Evolutionary conservation across 2,888 invertebrate genomes (phyloP).

Genomic region (Euzetes globulus): DNA sequence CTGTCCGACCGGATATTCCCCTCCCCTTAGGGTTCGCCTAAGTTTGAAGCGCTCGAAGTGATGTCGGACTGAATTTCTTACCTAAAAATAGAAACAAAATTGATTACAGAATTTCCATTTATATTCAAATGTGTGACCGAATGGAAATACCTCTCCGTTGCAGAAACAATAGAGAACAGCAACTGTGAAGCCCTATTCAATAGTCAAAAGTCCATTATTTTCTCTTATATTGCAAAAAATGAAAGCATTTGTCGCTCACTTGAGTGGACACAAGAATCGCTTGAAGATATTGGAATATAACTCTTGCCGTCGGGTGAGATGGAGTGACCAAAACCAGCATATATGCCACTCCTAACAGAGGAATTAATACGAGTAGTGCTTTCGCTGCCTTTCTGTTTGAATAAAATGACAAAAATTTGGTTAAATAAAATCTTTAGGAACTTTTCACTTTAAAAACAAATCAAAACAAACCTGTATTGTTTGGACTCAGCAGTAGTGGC

Average conservation of each 20-base stretch:
- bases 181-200: slow-evolving; percentile 71
- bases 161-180: slow-evolving; percentile 86
- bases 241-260: slow-evolving; percentile 53
- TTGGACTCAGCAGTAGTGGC: slow-evolving; percentile 82
- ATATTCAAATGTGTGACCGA: slow-evolving; percentile 50
- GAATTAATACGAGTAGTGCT: slow-evolving; percentile 81
- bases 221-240: slow-evolving; percentile 28
- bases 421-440: background rate
- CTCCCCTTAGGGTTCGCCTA: slow-evolving; percentile 39
- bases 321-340: slow-evolving; percentile 69
- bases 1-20: slow-evolving; percentile 36
- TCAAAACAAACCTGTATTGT: slow-evolving; percentile 53
- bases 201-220: slow-evolving; percentile 19
- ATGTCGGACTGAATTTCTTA: slow-evolving; percentile 68
- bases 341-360: slow-evolving; percentile 86
- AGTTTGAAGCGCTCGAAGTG: slow-evolving; percentile 70
- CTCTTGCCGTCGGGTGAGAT: slow-evolving; percentile 60
- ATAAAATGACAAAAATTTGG: background rate
- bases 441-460: background rate
- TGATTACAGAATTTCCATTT: background rate
- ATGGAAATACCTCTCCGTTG: slow-evolving; percentile 62
- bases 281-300: slow-evolving; percentile 67
- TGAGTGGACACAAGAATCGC: slow-evolving; percentile 81
- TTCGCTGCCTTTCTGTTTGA: slow-evolving; percentile 76
- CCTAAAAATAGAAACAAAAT: slow-evolving; percentile 33